Conservation (phyloP, 2,113 vertebrate species). For the Colius striatus region DNA sequence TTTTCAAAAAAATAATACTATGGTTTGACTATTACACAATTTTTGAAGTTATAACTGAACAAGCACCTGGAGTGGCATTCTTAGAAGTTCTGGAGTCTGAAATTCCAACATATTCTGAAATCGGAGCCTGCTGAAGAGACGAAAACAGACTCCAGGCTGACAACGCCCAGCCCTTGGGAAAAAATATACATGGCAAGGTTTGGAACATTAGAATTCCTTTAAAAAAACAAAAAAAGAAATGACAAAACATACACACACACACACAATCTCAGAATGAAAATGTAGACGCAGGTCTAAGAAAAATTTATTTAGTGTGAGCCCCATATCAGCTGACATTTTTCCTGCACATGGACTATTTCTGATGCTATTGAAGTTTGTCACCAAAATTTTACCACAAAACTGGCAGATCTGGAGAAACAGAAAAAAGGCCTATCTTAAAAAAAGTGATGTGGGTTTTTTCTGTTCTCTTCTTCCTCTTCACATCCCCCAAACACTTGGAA, state of each 20-base stretch:
- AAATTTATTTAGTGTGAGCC: not conserved
- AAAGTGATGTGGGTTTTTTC: not conserved
- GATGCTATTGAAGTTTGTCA: not conserved
- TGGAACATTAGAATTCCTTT: not conserved
- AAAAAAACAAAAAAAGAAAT: not conserved
- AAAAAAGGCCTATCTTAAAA: not conserved
- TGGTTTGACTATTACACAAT: not conserved
- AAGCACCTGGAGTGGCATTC: slow-evolving; percentile 93
- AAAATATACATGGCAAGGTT: not conserved
- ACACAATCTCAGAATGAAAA: not conserved
- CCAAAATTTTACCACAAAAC: not conserved
- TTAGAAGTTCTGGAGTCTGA: slow-evolving; percentile 91
- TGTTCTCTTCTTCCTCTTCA: not conserved
- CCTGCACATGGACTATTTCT: not conserved
- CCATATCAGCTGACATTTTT: not conserved
- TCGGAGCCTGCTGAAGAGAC: slow-evolving; percentile 88
- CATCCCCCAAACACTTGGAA: not conserved
- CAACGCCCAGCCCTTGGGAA: slow-evolving; percentile 91
- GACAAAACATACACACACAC: not conserved
- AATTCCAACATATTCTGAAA: slow-evolving; percentile 94
- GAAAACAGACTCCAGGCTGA: slow-evolving; percentile 91
- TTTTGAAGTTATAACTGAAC: not conserved
- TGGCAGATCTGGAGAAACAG: not conserved
- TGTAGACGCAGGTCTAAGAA: not conserved
- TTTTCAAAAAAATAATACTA: not conserved